Conservation (phyloP, 2,797 vertebrate genomes). For the Liasis olivaceus region DNA sequence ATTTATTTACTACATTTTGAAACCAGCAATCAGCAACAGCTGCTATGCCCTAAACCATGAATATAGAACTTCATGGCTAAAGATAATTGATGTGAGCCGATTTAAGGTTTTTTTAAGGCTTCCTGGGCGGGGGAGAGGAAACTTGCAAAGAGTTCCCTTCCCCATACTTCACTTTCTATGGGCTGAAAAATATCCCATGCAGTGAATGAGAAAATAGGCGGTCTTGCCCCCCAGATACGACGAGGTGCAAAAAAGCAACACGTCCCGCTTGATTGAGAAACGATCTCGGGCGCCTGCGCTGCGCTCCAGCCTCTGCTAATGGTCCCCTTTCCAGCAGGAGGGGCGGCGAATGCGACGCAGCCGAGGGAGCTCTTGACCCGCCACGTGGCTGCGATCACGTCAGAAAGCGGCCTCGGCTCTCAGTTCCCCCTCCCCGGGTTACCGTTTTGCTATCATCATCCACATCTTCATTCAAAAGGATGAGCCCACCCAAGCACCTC, state of each 20-base stretch:
- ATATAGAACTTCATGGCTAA: background rate
- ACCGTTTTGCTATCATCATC: background rate
- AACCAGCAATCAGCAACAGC: background rate
- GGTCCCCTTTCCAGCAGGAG: background rate
- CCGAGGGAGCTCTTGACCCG: background rate
- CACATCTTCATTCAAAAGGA: background rate
- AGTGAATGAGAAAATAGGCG: background rate
- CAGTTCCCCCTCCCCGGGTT: background rate
- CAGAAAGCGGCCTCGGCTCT: background rate
- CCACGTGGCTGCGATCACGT: background rate
- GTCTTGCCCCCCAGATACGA: background rate
- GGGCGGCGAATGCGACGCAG: background rate
- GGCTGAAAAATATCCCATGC: background rate
- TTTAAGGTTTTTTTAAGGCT: background rate
- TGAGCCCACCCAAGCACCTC: background rate
- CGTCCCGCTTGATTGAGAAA: background rate
- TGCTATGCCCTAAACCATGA: background rate
- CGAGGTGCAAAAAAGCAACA: background rate
- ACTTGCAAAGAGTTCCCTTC: background rate
- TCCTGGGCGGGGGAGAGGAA: background rate
- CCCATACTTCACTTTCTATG: background rate
- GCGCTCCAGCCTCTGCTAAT: too few species aligned
- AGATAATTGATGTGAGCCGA: background rate
- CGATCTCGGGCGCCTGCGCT: background rate
- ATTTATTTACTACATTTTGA: background rate